A percentile compares a stretch with the other conserved stretches of the same genome.
Conservation (phyloP, 2,888 invertebrate species). For the Ceraclea dissimilis region DNA sequence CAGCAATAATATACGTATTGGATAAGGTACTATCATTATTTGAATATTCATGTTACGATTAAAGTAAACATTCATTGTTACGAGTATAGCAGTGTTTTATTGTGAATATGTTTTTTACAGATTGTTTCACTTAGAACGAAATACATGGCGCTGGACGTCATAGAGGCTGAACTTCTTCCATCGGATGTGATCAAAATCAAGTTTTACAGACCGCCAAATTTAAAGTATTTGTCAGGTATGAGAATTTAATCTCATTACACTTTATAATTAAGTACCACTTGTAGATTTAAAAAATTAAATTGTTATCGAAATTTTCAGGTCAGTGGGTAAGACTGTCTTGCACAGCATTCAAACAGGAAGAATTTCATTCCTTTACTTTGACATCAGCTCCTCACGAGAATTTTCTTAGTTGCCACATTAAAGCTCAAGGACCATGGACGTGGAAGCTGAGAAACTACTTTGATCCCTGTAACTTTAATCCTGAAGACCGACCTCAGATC, state of each 20-base stretch:
- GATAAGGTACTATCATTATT: slow-evolving; percentile 63
- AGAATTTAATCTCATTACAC: neutral
- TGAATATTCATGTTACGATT: neutral
- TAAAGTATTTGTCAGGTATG: slow-evolving; percentile 75
- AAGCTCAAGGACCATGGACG: slow-evolving; percentile 87
- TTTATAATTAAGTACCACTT: neutral
- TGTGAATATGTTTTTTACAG: slow-evolving; percentile 34
- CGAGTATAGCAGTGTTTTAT: too few relatives aligned
- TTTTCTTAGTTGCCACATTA: slow-evolving; percentile 90
- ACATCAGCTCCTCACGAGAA: slow-evolving; percentile 96
- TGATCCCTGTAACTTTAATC: slow-evolving; percentile 84
- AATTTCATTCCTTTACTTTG: slow-evolving; percentile 92
- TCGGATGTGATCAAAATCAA: slow-evolving; percentile 92
- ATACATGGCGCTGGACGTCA: slow-evolving; percentile 85
- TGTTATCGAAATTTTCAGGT: slow-evolving; percentile 49
- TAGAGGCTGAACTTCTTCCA: slow-evolving; percentile 87
- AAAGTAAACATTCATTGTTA: too few relatives aligned
- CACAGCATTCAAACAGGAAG: slow-evolving; percentile 79
- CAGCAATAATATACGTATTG: slow-evolving; percentile 80
- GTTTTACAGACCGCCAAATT: slow-evolving; percentile 90
- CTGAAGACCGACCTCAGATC: slow-evolving; percentile 79
- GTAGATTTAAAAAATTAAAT: neutral
- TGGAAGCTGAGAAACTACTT: slow-evolving; percentile 94
- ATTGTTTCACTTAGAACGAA: slow-evolving; percentile 85
- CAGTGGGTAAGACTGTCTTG: slow-evolving; percentile 91